Evolutionary conservation across 2,888 invertebrate species (phyloP), one percentile per base, ranked within the genome.

Genomic region (Iselma pallidipennis): DNA sequence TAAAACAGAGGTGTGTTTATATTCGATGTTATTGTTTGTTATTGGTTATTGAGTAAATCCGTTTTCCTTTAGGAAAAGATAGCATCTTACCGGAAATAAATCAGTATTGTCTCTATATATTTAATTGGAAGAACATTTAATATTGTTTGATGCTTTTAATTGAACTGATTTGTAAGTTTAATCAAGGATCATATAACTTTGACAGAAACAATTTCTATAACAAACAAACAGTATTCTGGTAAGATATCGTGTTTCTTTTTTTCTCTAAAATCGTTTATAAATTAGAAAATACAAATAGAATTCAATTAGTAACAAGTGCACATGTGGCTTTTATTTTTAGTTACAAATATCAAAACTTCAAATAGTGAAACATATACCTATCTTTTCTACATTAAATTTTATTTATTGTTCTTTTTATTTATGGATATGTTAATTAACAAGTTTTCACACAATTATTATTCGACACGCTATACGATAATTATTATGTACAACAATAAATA

Each of bases 1-100:
- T 52, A 57, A 50, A 33, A 50, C 25, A 45, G 29, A 28, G 26
- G 55, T 55, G 45, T 55, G 26, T 42, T 14, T 37, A n/a, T 54
- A 10, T 26, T 9, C n/a, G 31, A 31, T 31, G 2, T 31, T 45
- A 23, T 26, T 55, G 9, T 12, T 23, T 10, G 19, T 50, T 7
- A 7, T 21, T 21, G 50, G 7, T 28, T 25, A n/a, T 29, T 12
- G 6, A 26, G 4, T 19, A 21, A 12, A 45, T 7, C 9, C 10
- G 26, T 50, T 14, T 10, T n/a, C 12, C 6, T 10, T 49, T 10
- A 5, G 16, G 7, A n/a, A n/a, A n/a, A n/a, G n/a, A n/a, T 37
- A 37, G n/a, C 9, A 31, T 12, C 9, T 31, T 31, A 31, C 29
- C 29, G 29, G 29, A 29, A 29, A 29, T 29, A 29, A 10, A 29